Base-by-base conservation (phyloP, 2,888 invertebrate species). In the Aradus depressus region DNA sequence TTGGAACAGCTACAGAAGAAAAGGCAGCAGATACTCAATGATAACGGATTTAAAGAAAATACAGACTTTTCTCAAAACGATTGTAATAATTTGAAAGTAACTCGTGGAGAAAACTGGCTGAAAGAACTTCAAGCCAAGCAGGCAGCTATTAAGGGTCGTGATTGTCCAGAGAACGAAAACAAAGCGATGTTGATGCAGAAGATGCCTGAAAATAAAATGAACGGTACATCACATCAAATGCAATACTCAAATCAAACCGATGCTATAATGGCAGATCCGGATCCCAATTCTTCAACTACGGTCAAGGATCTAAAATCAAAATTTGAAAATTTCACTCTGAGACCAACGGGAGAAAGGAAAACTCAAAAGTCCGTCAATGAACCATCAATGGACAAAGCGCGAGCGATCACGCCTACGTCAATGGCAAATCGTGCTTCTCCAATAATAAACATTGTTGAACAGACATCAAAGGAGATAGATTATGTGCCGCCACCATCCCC, bases 231-330 rank as follows among this genome's bases (percentile, higher is more conserved):
- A 12, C 34, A 21, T 18, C 37, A 18, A 18, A 31, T n/a, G n/a
- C 8, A 31, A 31, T 31, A 10, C n/a, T 31, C n/a, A n/a, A n/a
- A 31, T 8, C 8, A n/a, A 31, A n/a, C n/a, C n/a, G 8, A 8
- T 31, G 49, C 32, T 16, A 23, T 31, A 12, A 8, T 10, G 14
- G 26, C 16, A 16, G 4, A 10, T 42, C 23, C 26, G 12, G 42
- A 42, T 42, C 25, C 25, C 10, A 16, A 41, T 4, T 32, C 39
- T 4, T 16, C 39, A 25, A 69, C 65, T 52, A 75, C 77, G 31
- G 88, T 90, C 0, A 79, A 79, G 66, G 86, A 85, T 65, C 75
- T 90, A 63, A 86, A 89, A 1, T 84, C 85, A 1, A 79, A 81
- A 63, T 90, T 90, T 66, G 89, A 90, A 67, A 75, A 74, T 58